Evolutionary conservation across 2,888 invertebrate genomes (phyloP).

Genomic region (Neria commutata): DNA sequence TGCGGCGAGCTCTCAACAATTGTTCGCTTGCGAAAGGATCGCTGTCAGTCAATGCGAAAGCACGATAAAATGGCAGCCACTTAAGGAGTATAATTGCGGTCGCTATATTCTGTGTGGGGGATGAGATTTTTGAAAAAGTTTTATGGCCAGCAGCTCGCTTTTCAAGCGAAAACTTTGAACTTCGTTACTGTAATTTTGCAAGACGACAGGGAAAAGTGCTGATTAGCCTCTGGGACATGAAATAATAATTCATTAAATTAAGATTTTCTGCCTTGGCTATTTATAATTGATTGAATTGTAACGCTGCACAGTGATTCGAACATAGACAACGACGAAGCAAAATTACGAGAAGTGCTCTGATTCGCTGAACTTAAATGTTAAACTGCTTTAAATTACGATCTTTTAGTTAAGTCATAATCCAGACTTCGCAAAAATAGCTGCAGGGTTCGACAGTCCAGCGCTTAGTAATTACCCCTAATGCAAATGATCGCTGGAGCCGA

Average conservation of each 20-base stretch:
- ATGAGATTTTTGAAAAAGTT: constrained; percentile 1
- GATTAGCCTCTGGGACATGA: constrained; percentile 10
- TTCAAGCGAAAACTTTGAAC: neutral
- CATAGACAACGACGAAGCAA: too few species aligned
- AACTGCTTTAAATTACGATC: too few species aligned
- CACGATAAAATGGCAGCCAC: constrained; percentile 18
- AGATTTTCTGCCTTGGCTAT: neutral
- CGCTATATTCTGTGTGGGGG: neutral
- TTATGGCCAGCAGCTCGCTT: too few species aligned
- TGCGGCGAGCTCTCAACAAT: too few species aligned
- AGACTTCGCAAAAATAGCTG: too few species aligned
- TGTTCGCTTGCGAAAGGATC: constrained; percentile 16
- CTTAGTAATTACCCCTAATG: too few species aligned
- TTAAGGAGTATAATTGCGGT: constrained; percentile 27
- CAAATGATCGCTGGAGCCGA: too few species aligned
- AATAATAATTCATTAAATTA: neutral
- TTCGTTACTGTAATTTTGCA: neutral
- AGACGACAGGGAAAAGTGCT: neutral
- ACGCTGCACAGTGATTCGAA: too few species aligned
- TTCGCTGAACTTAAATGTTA: too few species aligned
- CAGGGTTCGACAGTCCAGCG: too few species aligned
- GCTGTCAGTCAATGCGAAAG: constrained; percentile 10
- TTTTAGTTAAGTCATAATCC: too few species aligned
- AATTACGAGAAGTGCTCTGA: too few species aligned
- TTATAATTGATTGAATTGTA: neutral